Evolutionary conservation across 2,797 vertebrate genomes (phyloP).

Genomic region (Hybognathus amarus): DNA sequence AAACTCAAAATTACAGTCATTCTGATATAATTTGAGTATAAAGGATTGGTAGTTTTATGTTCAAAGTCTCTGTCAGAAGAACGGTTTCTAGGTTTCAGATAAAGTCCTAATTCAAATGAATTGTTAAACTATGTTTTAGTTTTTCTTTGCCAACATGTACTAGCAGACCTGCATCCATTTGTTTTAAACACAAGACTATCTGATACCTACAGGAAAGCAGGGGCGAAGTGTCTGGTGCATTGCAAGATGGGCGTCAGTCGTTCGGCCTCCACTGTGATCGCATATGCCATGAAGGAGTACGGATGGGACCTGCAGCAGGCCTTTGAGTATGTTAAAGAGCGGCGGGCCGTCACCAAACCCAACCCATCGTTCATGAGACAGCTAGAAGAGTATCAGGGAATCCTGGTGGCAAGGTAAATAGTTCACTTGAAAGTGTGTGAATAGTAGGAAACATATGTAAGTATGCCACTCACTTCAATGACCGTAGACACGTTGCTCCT

Average conservation of each 20-base stretch:
- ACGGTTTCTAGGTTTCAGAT: background rate
- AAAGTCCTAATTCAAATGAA: background rate
- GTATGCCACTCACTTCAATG: background rate
- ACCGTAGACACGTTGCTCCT: background rate
- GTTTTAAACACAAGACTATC: conserved; percentile 17
- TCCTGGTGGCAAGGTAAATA: conserved; percentile 90
- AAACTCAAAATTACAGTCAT: background rate
- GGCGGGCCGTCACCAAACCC: conserved; percentile 91
- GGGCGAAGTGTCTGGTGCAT: conserved; percentile 96
- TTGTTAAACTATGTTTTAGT: background rate
- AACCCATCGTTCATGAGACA: conserved; percentile 98
- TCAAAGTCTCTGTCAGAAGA: background rate
- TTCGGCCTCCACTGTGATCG: conserved; percentile 96
- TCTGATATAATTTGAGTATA: background rate
- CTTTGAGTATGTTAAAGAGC: conserved; percentile 92
- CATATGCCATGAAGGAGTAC: conserved; percentile 98
- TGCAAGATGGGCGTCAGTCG: conserved; percentile 99
- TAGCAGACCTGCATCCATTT: background rate
- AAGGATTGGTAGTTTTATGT: background rate
- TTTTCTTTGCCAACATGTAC: background rate
- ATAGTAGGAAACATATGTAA: conserved; percentile 16
- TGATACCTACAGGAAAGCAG: conserved; percentile 83
- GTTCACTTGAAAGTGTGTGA: conserved; percentile 36
- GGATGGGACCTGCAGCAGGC: conserved; percentile 95
- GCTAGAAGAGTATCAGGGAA: conserved; percentile 98